A percentile compares a stretch with the other conserved stretches of the same genome.
These are phyloP conservation scores for Aphaenogaster rudis DNA, from an alignment of 1,140 invertebrate species.

Conservation along the genomic window DNA sequence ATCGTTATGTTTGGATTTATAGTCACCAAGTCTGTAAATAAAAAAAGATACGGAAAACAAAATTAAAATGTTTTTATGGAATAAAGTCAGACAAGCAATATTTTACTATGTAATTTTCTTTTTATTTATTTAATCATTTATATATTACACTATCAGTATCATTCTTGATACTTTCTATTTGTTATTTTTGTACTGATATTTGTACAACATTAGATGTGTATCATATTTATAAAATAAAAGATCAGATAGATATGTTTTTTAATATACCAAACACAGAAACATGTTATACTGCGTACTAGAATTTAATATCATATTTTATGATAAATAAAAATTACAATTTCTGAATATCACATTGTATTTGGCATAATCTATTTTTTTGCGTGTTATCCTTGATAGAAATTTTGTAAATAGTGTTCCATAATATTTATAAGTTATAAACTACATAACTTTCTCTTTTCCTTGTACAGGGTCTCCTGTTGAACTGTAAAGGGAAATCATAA, in stretches of 20 bases:
- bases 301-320: constrained; percentile 4
- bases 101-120: background rate
- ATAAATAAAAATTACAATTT: background rate
- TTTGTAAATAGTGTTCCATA: background rate
- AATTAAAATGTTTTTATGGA: background rate
- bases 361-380: background rate
- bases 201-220: background rate
- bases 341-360: background rate
- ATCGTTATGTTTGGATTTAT: background rate
- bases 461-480: constrained; percentile 89
- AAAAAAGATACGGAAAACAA: background rate
- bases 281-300: background rate
- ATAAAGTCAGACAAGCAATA: background rate
- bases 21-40: background rate
- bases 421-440: constrained; percentile 83
- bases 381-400: background rate
- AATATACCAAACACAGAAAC: background rate
- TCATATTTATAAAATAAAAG: background rate
- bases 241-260: background rate
- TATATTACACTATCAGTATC: background rate
- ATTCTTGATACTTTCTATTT: background rate
- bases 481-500: constrained; percentile 87
- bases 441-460: constrained; percentile 90
- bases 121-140: constrained; percentile 25
- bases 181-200: background rate